A percentile compares a stretch with the other conserved stretches of the same genome.
phyloP scores from a whole-genome alignment of 2,797 vertebrate species.

The Coreius guichenoti region DNA sequence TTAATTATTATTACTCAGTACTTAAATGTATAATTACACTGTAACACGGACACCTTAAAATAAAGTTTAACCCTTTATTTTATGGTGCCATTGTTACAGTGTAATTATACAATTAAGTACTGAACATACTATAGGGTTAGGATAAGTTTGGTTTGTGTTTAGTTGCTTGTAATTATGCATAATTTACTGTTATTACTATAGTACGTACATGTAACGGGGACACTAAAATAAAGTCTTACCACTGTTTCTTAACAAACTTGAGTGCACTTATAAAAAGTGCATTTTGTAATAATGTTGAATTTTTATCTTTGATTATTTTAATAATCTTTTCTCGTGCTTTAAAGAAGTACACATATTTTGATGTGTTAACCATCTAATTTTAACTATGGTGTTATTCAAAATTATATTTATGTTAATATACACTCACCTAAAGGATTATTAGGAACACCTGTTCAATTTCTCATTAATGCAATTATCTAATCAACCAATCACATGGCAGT shows the following conservation, averaged over 20 bases:
- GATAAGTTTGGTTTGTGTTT: no score
- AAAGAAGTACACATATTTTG: no score
- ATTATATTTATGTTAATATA: background rate
- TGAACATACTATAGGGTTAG: background rate
- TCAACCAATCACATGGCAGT: no score
- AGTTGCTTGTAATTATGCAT: no score
- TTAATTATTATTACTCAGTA: no score
- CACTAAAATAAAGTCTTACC: no score
- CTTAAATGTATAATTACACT: no score
- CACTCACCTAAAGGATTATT: no score
- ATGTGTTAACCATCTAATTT: background rate
- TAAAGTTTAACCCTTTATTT: no score
- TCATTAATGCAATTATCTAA: no score
- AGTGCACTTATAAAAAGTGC: background rate
- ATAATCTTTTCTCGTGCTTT: background rate
- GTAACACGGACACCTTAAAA: no score
- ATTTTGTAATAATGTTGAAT: background rate
- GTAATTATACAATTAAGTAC: background rate
- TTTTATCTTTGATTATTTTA: background rate
- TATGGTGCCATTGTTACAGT: background rate
- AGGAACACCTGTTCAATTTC: no score
- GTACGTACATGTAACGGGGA: background rate
- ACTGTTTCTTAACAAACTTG: background rate
- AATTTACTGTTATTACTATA: background rate
- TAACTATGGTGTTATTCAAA: background rate